Percentiles rank a stretch among this genome's conserved stretches.
phyloP scores from a whole-genome alignment of 2,113 vertebrate genomes.

The Chrysemys picta region DNA sequence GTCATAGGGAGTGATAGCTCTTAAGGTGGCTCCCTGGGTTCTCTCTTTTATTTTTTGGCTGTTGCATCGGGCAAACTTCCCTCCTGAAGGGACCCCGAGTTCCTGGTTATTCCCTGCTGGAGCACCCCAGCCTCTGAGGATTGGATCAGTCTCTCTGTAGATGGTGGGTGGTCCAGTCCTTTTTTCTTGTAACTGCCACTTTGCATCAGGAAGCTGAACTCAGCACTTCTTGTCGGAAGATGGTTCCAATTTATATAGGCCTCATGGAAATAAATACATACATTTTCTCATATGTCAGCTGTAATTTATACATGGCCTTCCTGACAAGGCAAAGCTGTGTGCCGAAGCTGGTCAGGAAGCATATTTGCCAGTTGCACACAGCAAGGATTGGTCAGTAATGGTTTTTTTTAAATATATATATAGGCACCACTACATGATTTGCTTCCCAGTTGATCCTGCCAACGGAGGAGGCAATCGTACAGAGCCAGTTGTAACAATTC shows the following conservation, averaged over 20 bases:
- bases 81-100: constrained; percentile 41
- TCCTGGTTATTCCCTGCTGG: background rate
- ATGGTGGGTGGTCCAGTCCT: constrained; percentile 54
- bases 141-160: background rate
- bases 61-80: constrained; percentile 19
- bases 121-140: background rate
- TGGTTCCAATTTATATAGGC: constrained; percentile 43
- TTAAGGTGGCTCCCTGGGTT: constrained; percentile 75
- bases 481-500: background rate
- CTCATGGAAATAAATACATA: constrained; percentile 22
- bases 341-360: background rate
- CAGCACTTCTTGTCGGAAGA: background rate
- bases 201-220: constrained; percentile 23
- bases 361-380: background rate
- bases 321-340: background rate
- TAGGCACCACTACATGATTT: background rate
- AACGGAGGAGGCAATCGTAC: background rate
- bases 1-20: constrained; percentile 71
- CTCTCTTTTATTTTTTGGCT: background rate
- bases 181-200: constrained; percentile 29
- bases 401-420: background rate
- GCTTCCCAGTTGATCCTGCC: background rate
- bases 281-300: background rate
- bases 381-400: background rate
- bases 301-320: background rate